Evolutionary conservation across 2,797 vertebrate genomes (phyloP).

Genomic region (Lophotriccus pileatus): DNA sequence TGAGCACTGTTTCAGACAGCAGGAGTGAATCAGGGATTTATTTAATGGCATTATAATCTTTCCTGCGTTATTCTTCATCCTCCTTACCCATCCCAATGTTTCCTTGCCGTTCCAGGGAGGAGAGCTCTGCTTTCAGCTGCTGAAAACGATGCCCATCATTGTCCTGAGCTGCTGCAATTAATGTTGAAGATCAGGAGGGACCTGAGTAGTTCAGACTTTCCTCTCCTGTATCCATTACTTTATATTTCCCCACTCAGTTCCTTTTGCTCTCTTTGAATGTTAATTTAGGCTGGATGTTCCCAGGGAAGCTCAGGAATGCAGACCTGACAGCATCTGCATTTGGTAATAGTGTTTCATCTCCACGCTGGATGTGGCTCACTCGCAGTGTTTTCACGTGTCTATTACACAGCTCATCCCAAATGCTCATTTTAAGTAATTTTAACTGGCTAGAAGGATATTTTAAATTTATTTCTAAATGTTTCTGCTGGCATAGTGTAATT

Average conservation of each 20-base stretch:
- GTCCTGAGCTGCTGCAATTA: not conserved
- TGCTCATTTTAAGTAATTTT: not conserved
- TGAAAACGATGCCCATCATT: not conserved
- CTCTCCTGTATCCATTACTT: not conserved
- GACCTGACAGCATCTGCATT: not conserved
- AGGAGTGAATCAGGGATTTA: not conserved
- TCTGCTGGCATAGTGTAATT: not conserved
- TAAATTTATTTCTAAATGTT: not conserved
- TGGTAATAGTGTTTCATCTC: not conserved
- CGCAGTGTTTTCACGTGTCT: not conserved
- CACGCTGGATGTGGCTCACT: not conserved
- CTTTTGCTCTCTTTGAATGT: not conserved
- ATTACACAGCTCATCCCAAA: not conserved
- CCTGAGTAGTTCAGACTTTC: not conserved
- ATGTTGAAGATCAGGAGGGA: not conserved
- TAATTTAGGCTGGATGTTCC: not conserved
- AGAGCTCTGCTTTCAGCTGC: not conserved
- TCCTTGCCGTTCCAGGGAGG: not conserved
- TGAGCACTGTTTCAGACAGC: not conserved
- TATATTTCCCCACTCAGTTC: not conserved
- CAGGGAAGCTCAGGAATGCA: not conserved
- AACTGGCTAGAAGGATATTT: not conserved
- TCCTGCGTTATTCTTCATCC: not conserved
- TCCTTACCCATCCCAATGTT: not conserved
- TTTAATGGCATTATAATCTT: not conserved